Percentiles rank a stretch among this genome's conserved stretches.
phyloP scores from a whole-genome alignment of 1,140 invertebrate genomes.

The Penaeus japonicus region DNA sequence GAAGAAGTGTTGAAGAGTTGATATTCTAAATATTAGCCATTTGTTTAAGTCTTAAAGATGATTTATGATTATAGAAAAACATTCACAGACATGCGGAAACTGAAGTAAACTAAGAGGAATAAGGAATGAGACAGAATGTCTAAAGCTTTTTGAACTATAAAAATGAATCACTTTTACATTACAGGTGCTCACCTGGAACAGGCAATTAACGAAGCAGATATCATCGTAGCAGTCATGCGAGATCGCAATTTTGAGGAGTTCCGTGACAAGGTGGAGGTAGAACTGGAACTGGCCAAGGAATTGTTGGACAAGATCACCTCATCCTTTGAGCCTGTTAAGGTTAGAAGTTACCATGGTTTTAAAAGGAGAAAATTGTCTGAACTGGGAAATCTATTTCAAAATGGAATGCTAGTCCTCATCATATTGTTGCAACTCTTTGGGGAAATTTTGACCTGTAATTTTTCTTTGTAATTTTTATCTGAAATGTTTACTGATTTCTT shows the following conservation, averaged over 20 bases:
- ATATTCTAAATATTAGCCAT: too few species aligned
- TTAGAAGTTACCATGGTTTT: not conserved
- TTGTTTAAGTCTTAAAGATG: too few species aligned
- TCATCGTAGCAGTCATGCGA: slow-evolving; percentile 75
- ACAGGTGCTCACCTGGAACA: slow-evolving; percentile 77
- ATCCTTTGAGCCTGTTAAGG: slow-evolving; percentile 72
- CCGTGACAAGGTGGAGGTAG: slow-evolving; percentile 66
- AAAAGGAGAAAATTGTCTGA: too few species aligned
- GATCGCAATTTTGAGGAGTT: slow-evolving; percentile 68
- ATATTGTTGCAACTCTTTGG: too few species aligned
- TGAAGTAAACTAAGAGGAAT: not conserved
- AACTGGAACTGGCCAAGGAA: slow-evolving; percentile 71
- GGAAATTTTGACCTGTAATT: too few species aligned
- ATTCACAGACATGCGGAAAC: not conserved
- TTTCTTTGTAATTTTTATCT: not conserved
- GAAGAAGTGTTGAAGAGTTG: too few species aligned
- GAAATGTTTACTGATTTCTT: not conserved
- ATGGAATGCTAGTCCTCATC: too few species aligned
- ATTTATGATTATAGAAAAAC: too few species aligned
- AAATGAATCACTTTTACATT: not conserved
- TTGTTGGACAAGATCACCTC: slow-evolving; percentile 74
- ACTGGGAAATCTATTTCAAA: too few species aligned
- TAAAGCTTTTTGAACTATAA: too few species aligned
- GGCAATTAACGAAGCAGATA: slow-evolving; percentile 76
- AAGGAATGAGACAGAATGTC: too few species aligned